Base-by-base conservation (phyloP, 2,888 invertebrate genomes). In the Ptilodon capucinus region DNA sequence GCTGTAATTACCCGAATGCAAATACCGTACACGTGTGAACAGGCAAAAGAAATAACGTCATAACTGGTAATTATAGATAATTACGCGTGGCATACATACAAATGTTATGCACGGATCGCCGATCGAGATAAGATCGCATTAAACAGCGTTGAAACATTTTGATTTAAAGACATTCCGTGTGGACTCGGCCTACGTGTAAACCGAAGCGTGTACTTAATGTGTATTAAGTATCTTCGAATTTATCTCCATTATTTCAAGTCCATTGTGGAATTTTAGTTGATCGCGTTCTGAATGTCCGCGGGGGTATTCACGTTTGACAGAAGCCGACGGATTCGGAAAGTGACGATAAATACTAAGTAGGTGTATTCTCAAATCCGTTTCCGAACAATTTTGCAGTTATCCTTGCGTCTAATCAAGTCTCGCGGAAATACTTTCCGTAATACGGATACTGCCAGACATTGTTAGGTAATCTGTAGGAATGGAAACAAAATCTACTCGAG, bases 121-220 rank as follows among this genome's bases (percentile, higher is more conserved):
- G 88, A 88, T 87, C 67, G 48, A 82, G 90, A 90, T 89, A 79
- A 87, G 86, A 88, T 87, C 79, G 82, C 68, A 86, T 89, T 84
- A 85, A 86, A 84, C 77, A 86, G 87, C 86, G 88, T 89, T 88
- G 88, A 90, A 90, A 89, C 86, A 88, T 87, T 91, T 88, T 88
- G 90, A 90, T 89, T 86, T 82, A 85, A 86, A 87, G 90, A 88
- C 88, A 84, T 76, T 84, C 82, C 85, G 79, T 79, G 79, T 76
- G 75, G 80, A 78, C 77, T 79, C 74, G 72, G 72, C 76, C 71
- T 72, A 66, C 51, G 71, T 76, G 77, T 81, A 77, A 76, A 78
- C 79, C 74, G 76, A 84, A 86, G 87, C 87, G 85, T 87, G 86
- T 88, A 77, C 84, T 88, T 84, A 82, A 84, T 85, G 83, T 81